Conservation (phyloP, 2,888 invertebrate species). For the Ectemnius continuus region DNA sequence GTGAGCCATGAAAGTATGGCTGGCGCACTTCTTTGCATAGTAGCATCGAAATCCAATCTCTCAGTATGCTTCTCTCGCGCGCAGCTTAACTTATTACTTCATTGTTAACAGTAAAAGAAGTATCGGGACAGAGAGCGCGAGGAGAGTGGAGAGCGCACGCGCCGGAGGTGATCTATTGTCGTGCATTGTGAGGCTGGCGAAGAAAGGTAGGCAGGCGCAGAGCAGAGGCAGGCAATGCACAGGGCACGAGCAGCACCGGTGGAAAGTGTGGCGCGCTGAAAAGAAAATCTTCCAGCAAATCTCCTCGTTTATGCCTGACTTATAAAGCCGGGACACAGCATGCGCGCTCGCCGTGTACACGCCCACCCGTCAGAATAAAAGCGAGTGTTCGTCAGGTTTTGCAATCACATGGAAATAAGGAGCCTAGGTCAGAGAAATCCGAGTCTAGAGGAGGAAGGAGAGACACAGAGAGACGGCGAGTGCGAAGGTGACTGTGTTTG, state of each 20-base stretch:
- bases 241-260: neutral
- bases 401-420: conserved; percentile 73
- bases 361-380: conserved; percentile 48
- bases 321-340: conserved; percentile 32
- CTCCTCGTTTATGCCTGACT: conserved; percentile 50
- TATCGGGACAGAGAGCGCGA: too few species aligned
- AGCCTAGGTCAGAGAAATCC: conserved; percentile 63
- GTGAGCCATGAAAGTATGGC: too few species aligned
- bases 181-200: conserved; percentile 27
- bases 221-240: neutral
- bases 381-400: conserved; percentile 59
- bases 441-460: neutral
- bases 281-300: conserved; percentile 36
- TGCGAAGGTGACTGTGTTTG: conserved; percentile 64
- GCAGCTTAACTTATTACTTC: conserved; percentile 24
- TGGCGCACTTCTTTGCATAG: neutral
- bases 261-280: conserved; percentile 24
- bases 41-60: neutral
- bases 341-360: conserved; percentile 39
- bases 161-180: conserved; percentile 36
- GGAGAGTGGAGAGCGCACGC: neutral
- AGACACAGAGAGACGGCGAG: too few species aligned
- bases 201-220: conserved; percentile 14
- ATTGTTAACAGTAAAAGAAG: conserved; percentile 25
- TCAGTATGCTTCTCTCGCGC: neutral